phyloP scores from a whole-genome alignment of 2,888 invertebrate species.

The Hipparchia semele region DNA sequence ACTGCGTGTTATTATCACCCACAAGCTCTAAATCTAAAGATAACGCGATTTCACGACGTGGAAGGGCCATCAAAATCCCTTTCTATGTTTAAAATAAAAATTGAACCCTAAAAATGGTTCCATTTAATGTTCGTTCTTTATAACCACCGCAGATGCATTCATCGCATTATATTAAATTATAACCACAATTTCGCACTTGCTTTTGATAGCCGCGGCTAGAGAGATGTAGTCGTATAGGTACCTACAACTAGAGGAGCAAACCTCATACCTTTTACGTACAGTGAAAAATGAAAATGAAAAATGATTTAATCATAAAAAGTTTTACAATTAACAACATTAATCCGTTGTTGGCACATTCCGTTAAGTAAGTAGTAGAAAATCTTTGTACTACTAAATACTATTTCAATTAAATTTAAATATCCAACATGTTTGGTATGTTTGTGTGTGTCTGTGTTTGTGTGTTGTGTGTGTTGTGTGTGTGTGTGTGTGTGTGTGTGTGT shows the following conservation, averaged over 20 bases:
- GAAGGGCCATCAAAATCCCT: slow-evolving; percentile 79
- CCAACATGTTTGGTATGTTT: too few relatives aligned
- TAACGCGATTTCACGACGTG: slow-evolving; percentile 68
- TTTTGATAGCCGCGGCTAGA: slow-evolving; percentile 19
- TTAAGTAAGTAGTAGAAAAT: too few relatives aligned
- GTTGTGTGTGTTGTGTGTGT: too few relatives aligned
- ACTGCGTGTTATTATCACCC: slow-evolving; percentile 58
- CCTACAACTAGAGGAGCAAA: background rate
- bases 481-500: too few relatives aligned
- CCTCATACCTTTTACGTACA: background rate
- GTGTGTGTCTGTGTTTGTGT: too few relatives aligned
- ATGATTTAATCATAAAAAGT: too few relatives aligned
- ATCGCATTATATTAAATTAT: slow-evolving; percentile 67
- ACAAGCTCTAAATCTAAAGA: slow-evolving; percentile 73
- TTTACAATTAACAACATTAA: too few relatives aligned
- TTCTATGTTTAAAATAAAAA: slow-evolving; percentile 83
- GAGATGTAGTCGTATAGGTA: background rate
- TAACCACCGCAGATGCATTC: slow-evolving; percentile 64
- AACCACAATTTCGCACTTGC: slow-evolving; percentile 54
- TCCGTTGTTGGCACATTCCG: too few relatives aligned
- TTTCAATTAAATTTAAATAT: too few relatives aligned
- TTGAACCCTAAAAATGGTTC: slow-evolving; percentile 74
- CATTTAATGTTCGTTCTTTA: slow-evolving; percentile 70
- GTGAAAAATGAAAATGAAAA: too few relatives aligned
- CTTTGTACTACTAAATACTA: too few relatives aligned